Conservation (phyloP, 2,113 vertebrate species). For the Bubo bubo region DNA sequence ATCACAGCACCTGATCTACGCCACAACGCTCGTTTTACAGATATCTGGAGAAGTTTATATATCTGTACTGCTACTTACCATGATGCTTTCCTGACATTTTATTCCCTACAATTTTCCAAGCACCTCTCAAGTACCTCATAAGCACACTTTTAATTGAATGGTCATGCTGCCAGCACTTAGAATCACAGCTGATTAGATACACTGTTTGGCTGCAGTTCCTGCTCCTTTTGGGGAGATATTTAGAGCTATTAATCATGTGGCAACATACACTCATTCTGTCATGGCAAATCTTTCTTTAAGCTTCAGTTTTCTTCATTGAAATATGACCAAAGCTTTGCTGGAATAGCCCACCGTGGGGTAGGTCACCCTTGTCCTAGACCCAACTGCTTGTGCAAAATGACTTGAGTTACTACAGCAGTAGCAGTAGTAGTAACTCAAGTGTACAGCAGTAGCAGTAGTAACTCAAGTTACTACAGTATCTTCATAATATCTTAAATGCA, state of each 20-base stretch:
- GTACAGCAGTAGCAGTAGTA: neutral
- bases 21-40: neutral
- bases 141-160: neutral
- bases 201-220: neutral
- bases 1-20: neutral
- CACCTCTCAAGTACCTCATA: neutral
- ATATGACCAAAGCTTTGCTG: neutral
- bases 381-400: neutral
- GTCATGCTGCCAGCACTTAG: neutral
- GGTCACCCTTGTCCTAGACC: neutral
- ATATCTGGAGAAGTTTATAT: neutral
- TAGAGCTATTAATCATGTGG: neutral
- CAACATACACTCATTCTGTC: neutral
- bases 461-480: neutral
- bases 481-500: neutral
- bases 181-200: neutral
- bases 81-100: conserved; percentile 16
- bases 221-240: neutral
- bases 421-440: neutral
- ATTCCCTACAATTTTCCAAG: conserved; percentile 11
- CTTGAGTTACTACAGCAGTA: neutral
- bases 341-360: neutral
- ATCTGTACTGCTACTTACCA: conserved; percentile 3
- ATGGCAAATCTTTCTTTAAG: neutral
- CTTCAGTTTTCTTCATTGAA: neutral